Conservation (phyloP, 2,797 vertebrate species). For the Decapterus maruadsi region DNA sequence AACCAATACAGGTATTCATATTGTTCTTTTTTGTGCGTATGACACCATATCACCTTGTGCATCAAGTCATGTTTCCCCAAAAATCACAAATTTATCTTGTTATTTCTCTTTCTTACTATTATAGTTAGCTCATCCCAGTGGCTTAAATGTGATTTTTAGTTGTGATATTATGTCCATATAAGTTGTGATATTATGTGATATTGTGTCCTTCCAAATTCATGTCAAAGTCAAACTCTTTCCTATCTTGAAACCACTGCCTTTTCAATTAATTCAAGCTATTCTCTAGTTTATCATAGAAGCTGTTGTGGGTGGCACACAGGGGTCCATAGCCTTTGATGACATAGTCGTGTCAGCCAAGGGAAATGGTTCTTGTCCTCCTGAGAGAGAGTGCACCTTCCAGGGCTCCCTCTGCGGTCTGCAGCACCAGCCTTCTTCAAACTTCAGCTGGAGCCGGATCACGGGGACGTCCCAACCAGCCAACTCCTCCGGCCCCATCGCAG, state of each 20-base stretch:
- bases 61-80: too few species aligned
- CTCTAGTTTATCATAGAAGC: slow-evolving; percentile 85
- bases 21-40: neutral
- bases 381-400: slow-evolving; percentile 88
- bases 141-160: too few species aligned
- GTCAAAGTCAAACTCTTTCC: neutral
- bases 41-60: too few species aligned
- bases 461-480: slow-evolving; percentile 65
- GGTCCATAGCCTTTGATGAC: slow-evolving; percentile 83
- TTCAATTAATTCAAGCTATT: neutral
- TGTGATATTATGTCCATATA: too few species aligned
- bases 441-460: slow-evolving; percentile 78
- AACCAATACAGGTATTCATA: slow-evolving; percentile 80
- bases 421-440: slow-evolving; percentile 52
- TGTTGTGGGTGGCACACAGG: slow-evolving; percentile 69
- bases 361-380: slow-evolving; percentile 78
- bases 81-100: too few species aligned
- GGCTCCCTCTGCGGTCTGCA: slow-evolving; percentile 83
- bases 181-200: too few species aligned
- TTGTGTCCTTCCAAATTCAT: neutral
- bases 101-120: too few species aligned
- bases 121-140: too few species aligned
- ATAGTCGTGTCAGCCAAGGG: slow-evolving; percentile 67
- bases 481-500: slow-evolving; percentile 75
- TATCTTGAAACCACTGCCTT: neutral